phyloP scores from a whole-genome alignment of 30 jellyfish, hydroid and myxozoan genomes.

The Aurelia coerulea region DNA sequence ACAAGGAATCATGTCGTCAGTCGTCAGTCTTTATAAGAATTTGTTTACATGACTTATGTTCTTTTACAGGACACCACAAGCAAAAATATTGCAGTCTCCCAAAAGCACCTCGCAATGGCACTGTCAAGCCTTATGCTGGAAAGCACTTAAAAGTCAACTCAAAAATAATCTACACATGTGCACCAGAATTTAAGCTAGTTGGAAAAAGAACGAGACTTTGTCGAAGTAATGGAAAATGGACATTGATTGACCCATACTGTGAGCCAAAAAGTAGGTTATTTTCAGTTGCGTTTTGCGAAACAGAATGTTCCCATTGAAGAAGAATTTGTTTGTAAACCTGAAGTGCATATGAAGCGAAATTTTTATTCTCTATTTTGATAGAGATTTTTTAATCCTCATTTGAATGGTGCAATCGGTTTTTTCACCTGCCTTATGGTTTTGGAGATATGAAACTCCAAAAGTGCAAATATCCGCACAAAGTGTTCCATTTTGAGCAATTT shows the following conservation, averaged over 20 bases:
- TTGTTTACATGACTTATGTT: background rate
- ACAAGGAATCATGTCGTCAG: too few relatives aligned
- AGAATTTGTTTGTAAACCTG: too few relatives aligned
- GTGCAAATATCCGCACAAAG: too few relatives aligned
- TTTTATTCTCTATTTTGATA: too few relatives aligned
- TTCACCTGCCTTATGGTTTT: too few relatives aligned
- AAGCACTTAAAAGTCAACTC: constrained; percentile 8
- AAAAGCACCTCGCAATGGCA: constrained; percentile 40
- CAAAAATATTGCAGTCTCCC: constrained; percentile 51
- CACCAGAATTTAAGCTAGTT: constrained; percentile 29
- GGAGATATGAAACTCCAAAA: too few relatives aligned
- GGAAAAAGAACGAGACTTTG: constrained; percentile 49
- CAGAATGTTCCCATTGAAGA: background rate
- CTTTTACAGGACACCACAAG: constrained; percentile 24
- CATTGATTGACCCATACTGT: constrained; percentile 55
- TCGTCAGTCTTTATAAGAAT: too few relatives aligned
- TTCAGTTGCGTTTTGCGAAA: background rate
- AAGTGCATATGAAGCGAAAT: too few relatives aligned
- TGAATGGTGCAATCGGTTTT: too few relatives aligned
- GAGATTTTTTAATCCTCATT: too few relatives aligned
- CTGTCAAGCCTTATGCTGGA: constrained; percentile 22
- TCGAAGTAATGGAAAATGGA: constrained; percentile 63
- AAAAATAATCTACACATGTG: constrained; percentile 34
- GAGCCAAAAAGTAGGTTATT: constrained; percentile 61
- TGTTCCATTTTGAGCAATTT: too few relatives aligned